Evolutionary conservation across 2,888 invertebrate genomes (phyloP), one percentile per base, ranked within the genome.

Genomic region (Eupsilia transversa): DNA sequence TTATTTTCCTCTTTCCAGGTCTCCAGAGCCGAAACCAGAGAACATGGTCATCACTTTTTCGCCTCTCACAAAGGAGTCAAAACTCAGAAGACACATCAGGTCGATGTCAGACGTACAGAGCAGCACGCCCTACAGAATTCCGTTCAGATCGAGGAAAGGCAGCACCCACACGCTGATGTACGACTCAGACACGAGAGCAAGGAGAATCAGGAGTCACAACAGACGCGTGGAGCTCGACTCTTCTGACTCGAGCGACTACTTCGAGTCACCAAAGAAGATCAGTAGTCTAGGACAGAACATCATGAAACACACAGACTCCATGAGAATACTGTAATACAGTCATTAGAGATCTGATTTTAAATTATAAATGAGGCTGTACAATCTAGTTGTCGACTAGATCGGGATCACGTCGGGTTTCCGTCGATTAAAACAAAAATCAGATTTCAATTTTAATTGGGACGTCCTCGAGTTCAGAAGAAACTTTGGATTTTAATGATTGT

Each of bases 71-170:
- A 96, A 93, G 83, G 94, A 94, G 72, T 95, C 93, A 12, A 96
- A 96, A 83, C 82, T 90, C 59, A 89, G 95, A 83, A 91, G 96
- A 74, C 96, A 96, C 85, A 96, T 96, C 76, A 88, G 96, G 66
- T 96, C 96, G 1, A 96, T 96, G 96, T 96, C 96, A 0, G 96
- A 96, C 75, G 96, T 96, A 14, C 96, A 96, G 68, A 94, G 92
- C 92, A 96, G 96, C 83, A 95, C 96, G 1, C 96, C 96, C 0
- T 95, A 94, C 89, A 91, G 94, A 72, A 87, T 95, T 41, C 91
- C 93, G 3, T 94, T 93, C 89, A 91, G 94, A 74, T 92, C 94
- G 0, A 91, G 94, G 76, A 91, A 92, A 63, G 94, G 94, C 10
- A 92, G 93, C 81, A 92, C 92, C 57, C 93, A 93, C 71, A 93